A percentile compares a stretch with the other conserved stretches of the same genome.
Conservation (phyloP, 2,888 invertebrate species). For the Smittia aterrima region DNA sequence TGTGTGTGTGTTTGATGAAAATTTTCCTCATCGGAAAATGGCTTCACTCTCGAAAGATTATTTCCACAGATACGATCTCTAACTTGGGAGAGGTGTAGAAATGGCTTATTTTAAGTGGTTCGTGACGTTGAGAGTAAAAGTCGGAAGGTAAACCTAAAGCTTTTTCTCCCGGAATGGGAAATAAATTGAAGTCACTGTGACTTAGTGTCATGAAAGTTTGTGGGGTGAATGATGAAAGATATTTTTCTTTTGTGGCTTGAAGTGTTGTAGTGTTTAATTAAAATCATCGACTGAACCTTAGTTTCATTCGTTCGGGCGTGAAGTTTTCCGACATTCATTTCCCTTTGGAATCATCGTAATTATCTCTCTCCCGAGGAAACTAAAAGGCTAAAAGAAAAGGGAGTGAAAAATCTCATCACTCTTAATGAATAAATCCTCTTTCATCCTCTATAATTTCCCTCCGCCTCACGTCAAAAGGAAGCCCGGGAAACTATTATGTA, state of each 20-base stretch:
- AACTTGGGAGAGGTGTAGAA: neutral
- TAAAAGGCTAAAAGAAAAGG: neutral
- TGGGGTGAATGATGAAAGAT: neutral
- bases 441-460: constrained; percentile 3
- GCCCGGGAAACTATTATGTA: constrained; percentile 4
- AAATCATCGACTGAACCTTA: constrained; percentile 6
- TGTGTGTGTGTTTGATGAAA: neutral
- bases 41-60: constrained; percentile 1
- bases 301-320: neutral
- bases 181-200: neutral
- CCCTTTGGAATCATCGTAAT: constrained; percentile 12
- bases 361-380: neutral
- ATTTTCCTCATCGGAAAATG: constrained; percentile 21
- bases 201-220: neutral
- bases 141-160: neutral
- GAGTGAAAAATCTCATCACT: neutral
- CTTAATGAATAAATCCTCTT: constrained; percentile 25
- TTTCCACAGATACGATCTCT: neutral
- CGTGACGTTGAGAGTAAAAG: neutral
- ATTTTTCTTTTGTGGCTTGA: neutral
- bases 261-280: constrained; percentile 13
- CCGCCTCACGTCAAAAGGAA: neutral
- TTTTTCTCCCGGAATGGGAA: neutral
- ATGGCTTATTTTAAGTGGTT: constrained; percentile 19
- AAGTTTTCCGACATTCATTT: constrained; percentile 15